Percentiles rank a stretch among this genome's conserved stretches.
phyloP scores from a whole-genome alignment of 2,113 vertebrate genomes.

The Hyaena hyaena region DNA sequence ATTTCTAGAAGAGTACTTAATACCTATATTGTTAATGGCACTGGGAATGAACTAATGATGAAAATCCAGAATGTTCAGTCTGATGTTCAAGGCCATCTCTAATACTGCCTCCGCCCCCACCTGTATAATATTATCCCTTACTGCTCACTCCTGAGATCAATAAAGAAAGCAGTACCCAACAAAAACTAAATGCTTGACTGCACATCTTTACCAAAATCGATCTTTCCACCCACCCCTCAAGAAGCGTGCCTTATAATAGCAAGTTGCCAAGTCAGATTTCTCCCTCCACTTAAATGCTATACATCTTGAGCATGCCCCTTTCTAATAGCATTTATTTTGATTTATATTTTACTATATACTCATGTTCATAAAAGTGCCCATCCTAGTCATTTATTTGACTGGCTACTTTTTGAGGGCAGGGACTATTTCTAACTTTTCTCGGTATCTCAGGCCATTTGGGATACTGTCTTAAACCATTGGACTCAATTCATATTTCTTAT shows the following conservation, averaged over 20 bases:
- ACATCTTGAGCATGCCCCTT: accelerated
- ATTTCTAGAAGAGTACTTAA: background rate
- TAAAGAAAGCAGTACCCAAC: background rate
- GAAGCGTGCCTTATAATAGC: background rate
- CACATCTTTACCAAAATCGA: background rate
- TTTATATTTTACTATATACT: background rate
- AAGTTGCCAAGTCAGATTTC: background rate
- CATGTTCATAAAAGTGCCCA: background rate
- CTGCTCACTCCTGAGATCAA: background rate
- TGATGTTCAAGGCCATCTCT: background rate
- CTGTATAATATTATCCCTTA: background rate
- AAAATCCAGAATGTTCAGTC: background rate
- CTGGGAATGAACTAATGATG: background rate
- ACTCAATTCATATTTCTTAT: background rate
- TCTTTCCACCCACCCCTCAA: background rate
- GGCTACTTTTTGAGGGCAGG: background rate
- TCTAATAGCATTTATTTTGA: background rate
- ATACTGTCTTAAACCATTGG: background rate
- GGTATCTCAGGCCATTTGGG: background rate
- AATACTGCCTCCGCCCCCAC: background rate
- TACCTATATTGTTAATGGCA: background rate
- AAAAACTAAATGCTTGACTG: background rate
- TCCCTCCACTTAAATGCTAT: background rate
- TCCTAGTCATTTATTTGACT: slow-evolving; percentile 3
- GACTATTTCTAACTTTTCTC: background rate